Evolutionary conservation across 1,140 invertebrate species (phyloP).

Genomic region (Drosophila busckii): DNA sequence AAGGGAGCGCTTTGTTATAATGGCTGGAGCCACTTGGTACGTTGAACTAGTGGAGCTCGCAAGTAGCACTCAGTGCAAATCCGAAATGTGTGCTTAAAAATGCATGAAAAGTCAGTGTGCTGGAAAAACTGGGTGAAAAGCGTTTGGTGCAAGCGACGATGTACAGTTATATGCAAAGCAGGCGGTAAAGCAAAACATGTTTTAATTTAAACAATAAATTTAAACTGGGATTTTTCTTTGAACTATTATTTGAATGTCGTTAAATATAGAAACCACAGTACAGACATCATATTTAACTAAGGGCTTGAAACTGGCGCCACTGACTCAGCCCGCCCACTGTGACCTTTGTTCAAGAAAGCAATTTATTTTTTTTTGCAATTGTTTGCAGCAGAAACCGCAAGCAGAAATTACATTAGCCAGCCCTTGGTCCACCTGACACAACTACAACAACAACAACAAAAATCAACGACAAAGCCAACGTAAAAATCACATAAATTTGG

Average conservation of each 20-base stretch:
- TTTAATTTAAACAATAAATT: constrained; percentile 60
- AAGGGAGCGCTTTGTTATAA: constrained; percentile 49
- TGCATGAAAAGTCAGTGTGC: constrained; percentile 54
- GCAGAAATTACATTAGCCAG: constrained; percentile 28
- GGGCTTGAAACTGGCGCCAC: constrained; percentile 67
- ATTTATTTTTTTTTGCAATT: constrained; percentile 51
- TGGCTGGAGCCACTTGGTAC: constrained; percentile 1
- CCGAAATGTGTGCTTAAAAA: constrained; percentile 60
- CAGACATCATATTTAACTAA: no score
- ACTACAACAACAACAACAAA: constrained; percentile 14
- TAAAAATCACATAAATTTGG: constrained; percentile 54
- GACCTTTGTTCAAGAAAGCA: constrained; percentile 13
- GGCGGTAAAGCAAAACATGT: constrained; percentile 27
- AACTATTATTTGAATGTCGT: background rate
- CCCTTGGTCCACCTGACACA: background rate
- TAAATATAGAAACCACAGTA: no score
- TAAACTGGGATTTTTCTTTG: constrained; percentile 9
- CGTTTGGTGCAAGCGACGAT: no score
- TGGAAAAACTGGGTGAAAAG: constrained; percentile 62
- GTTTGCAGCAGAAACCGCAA: constrained; percentile 34
- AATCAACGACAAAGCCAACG: constrained; percentile 12
- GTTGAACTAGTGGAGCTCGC: background rate
- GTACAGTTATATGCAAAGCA: no score
- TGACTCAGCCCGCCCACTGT: constrained; percentile 31
- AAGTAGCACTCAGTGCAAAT: constrained; percentile 33